These are phyloP conservation scores for Calyptomena viridis DNA, from an alignment of 2,113 vertebrate genomes.

Conservation along the genomic window DNA sequence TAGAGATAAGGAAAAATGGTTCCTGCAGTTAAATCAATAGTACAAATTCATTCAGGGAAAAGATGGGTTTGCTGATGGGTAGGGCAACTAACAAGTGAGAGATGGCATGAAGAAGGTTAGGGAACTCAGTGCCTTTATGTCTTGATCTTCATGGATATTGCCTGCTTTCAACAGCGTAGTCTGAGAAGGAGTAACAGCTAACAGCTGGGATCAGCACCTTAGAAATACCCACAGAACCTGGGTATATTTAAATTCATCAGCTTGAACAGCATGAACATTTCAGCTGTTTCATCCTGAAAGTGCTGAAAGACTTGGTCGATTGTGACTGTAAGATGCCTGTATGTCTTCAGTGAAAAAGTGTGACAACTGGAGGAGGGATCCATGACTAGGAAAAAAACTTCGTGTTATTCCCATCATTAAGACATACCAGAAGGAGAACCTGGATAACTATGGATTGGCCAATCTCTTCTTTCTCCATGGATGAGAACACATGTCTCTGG, in stretches of 20 bases:
- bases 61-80: not conserved
- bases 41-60: not conserved
- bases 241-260: not conserved
- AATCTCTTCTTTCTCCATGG: not conserved
- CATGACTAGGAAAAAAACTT: not conserved
- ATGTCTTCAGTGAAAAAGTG: not conserved
- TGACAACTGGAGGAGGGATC: not conserved
- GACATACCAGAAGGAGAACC: not conserved
- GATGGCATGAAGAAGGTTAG: not conserved
- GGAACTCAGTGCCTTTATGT: not conserved
- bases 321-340: accelerated
- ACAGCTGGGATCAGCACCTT: not conserved
- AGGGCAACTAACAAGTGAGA: not conserved
- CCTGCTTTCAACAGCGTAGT: not conserved
- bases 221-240: not conserved
- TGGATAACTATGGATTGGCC: not conserved
- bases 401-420: not conserved
- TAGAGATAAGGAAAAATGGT: not conserved
- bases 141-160: not conserved
- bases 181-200: not conserved
- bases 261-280: not conserved
- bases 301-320: not conserved
- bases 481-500: not conserved
- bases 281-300: not conserved
- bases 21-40: not conserved